Percentiles rank a stretch among this genome's conserved stretches.
Conservation (phyloP, 1,140 invertebrate genomes). For the Danaus melanippus region DNA sequence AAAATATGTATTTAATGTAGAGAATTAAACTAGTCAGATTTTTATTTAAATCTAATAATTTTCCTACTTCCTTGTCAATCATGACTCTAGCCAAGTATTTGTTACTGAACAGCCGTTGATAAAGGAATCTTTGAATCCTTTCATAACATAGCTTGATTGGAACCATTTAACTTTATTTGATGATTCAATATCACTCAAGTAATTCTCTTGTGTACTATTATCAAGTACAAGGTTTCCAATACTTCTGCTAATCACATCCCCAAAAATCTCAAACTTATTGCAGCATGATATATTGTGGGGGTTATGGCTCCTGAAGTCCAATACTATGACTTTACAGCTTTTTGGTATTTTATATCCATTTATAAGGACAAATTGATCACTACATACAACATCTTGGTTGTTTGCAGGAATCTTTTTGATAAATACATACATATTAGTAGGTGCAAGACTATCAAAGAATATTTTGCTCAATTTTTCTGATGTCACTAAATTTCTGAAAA, state of each 20-base stretch:
- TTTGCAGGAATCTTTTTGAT: conserved; percentile 41
- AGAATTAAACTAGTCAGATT: conserved; percentile 10
- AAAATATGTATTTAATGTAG: no score
- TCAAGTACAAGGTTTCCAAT: conserved; percentile 29
- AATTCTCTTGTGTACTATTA: conserved; percentile 17
- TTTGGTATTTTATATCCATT: conserved; percentile 48
- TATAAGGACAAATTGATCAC: conserved; percentile 39
- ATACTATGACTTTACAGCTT: conserved; percentile 41
- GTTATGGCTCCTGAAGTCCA: conserved; percentile 43
- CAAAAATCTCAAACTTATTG: conserved; percentile 52
- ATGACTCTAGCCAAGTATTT: conserved; percentile 45
- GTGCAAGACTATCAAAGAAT: conserved; percentile 41
- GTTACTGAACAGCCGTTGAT: conserved; percentile 56
- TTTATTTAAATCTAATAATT: conserved; percentile 11
- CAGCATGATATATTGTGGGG: conserved; percentile 43
- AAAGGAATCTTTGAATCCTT: conserved; percentile 61
- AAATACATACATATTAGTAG: conserved; percentile 58
- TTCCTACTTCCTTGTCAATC: conserved; percentile 15
- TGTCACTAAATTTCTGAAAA: conserved; percentile 55
- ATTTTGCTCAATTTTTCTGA: conserved; percentile 46
- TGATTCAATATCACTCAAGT: conserved; percentile 50
- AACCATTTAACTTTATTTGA: conserved; percentile 46
- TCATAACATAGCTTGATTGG: conserved; percentile 60
- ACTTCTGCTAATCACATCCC: conserved; percentile 33
- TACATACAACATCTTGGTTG: conserved; percentile 36